Base-by-base conservation (phyloP, 35 echinoderm and acorn worm genomes). In the Hemicentrotus pulcherrimus region DNA sequence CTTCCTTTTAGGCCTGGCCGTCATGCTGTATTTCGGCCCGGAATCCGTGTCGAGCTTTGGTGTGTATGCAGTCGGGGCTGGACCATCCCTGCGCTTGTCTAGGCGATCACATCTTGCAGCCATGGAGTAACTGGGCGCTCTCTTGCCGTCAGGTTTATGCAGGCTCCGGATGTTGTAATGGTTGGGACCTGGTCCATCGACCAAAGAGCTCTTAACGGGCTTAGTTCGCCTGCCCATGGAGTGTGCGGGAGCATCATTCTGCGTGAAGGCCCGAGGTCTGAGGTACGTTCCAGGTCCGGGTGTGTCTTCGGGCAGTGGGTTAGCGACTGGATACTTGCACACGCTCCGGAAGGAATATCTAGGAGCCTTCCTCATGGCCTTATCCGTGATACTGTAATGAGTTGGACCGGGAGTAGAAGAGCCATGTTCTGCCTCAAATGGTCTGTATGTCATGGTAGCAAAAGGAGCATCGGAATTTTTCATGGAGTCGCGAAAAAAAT, bases 1-100 rank as follows among this genome's bases (percentile, higher is more conserved):
- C 32, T 86, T 91, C 91, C 46, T 59, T 52, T 92, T 91, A 19
- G 95, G 96, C 41, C 98, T 95, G 94, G 97, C 96, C 16, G 94
- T 99, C 98, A 99, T 99, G 86, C 98, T 99, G 92, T 99, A 98
- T 31, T 96, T 97, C 4, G 97, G 97, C 86, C 95, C 95, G 3
- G 96, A 95, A 85, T 97, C 97, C 5, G 95, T 98, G 59, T 99
- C 96, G 31, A 95, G 46, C 5, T 94, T 61, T 35, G 96, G 97
- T 31, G 94, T 95, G 92, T 99, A 99, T 9, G 93, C 97, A 2
- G 96, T 97, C 22, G 98, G 98, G 4, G 96, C 89, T 33, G 95
- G 95, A 22, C 47, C 91, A 33, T 96, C 91, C 12, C 94, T 61
- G 14, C 47, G 88, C 16, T 92, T 99, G 41, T 97, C 94, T 6